These are phyloP conservation scores for Gallinago stenura DNA, from an alignment of 2,797 vertebrate genomes.

Conservation along the genomic window DNA sequence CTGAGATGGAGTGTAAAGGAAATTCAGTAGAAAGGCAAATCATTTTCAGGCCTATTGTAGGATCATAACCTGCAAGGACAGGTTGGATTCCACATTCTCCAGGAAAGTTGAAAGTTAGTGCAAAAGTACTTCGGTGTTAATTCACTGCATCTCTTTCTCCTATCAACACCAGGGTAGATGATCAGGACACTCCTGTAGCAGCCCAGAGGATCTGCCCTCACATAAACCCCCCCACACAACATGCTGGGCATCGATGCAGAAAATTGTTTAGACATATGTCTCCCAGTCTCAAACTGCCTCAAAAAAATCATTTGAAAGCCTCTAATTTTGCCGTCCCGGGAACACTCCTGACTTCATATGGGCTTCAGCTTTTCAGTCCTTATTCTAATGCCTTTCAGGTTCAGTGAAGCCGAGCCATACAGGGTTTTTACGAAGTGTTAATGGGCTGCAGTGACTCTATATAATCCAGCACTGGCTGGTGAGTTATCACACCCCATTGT, in stretches of 20 bases:
- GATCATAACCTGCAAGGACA: background rate
- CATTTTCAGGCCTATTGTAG: background rate
- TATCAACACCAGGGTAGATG: background rate
- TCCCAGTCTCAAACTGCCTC: background rate
- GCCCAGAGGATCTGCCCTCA: background rate
- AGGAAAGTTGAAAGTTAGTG: background rate
- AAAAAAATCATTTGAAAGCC: background rate
- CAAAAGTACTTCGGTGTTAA: background rate
- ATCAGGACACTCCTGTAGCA: background rate
- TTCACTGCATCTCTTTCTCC: background rate
- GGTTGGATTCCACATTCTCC: background rate
- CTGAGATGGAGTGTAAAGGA: background rate
- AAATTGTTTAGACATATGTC: background rate
- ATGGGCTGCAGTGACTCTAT: slow-evolving; percentile 32
- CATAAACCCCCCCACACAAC: rapidly evolving
- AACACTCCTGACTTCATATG: background rate
- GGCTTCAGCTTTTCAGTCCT: background rate
- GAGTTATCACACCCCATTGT: slow-evolving; percentile 41
- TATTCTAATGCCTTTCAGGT: slow-evolving; percentile 7
- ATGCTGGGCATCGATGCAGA: rapidly evolving
- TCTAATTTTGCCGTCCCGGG: background rate
- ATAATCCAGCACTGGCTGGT: slow-evolving; percentile 8
- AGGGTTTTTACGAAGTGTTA: slow-evolving; percentile 27
- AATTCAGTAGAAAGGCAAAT: background rate
- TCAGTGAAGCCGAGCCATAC: background rate